Evolutionary conservation across 2,888 invertebrate genomes (phyloP).

Genomic region (Nebria salina): DNA sequence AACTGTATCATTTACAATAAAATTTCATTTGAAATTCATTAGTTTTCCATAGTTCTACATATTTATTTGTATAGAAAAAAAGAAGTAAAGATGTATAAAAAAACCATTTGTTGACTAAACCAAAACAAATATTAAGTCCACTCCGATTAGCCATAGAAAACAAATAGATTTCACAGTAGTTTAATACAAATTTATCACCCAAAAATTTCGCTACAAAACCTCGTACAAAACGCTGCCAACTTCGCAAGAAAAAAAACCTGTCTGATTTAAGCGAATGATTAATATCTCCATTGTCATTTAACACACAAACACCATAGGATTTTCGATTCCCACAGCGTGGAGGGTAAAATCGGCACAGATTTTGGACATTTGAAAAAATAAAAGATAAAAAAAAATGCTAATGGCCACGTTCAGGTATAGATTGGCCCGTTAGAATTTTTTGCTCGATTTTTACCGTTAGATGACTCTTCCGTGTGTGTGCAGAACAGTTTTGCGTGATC

Average conservation of each 20-base stretch:
- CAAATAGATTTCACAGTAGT: conserved; percentile 39
- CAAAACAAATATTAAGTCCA: conserved; percentile 10
- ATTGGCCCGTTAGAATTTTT: conserved; percentile 25
- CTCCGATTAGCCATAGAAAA: conserved; percentile 12
- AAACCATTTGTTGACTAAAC: neutral
- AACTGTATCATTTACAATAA: too few relatives aligned
- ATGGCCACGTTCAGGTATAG: conserved; percentile 27
- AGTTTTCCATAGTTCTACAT: too few relatives aligned
- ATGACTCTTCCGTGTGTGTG: conserved; percentile 35
- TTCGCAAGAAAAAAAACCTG: neutral
- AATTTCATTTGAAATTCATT: too few relatives aligned
- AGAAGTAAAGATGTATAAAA: too few relatives aligned
- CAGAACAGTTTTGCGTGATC: conserved; percentile 37
- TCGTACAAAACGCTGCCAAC: neutral
- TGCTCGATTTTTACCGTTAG: conserved; percentile 32
- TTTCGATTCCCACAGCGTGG: conserved; percentile 30
- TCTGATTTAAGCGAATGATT: conserved; percentile 32
- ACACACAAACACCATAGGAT: conserved; percentile 30
- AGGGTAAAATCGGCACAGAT: conserved; percentile 22
- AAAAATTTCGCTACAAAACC: conserved; percentile 7
- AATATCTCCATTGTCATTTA: conserved; percentile 25
- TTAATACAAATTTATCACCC: conserved; percentile 38
- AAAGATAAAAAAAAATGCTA: conserved; percentile 11
- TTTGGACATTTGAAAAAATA: conserved; percentile 9
- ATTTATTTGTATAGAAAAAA: too few relatives aligned